phyloP scores from a whole-genome alignment of 2,113 vertebrate species.

The Crotophaga sulcirostris region DNA sequence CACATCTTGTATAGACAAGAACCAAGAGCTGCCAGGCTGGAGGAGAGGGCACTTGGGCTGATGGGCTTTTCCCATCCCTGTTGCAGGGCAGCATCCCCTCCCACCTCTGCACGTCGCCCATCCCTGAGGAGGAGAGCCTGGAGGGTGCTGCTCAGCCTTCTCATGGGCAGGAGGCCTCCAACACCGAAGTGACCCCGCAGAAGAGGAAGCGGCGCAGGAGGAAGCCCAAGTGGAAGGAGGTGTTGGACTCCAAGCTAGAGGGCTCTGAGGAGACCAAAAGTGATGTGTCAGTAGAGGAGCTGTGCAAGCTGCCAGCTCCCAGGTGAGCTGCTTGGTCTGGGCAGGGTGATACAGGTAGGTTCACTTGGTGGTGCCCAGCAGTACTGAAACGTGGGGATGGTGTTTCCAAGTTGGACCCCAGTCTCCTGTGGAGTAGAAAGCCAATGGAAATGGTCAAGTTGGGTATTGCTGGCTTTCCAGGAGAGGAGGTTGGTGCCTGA shows the following conservation, averaged over 20 bases:
- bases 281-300: slow-evolving; percentile 54
- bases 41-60: neutral
- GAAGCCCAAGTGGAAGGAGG: slow-evolving; percentile 69
- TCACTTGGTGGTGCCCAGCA: neutral
- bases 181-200: neutral
- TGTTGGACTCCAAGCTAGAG: slow-evolving; percentile 71
- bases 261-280: slow-evolving; percentile 69
- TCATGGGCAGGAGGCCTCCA: neutral
- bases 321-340: slow-evolving; percentile 63
- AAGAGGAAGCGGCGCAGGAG: slow-evolving; percentile 80
- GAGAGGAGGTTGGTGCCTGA: neutral
- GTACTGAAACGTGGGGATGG: neutral
- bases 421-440: neutral
- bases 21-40: neutral
- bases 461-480: neutral
- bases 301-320: neutral
- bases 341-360: neutral
- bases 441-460: neutral
- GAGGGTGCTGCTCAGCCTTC: neutral
- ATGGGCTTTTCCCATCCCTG: neutral
- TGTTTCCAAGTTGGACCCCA: neutral
- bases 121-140: slow-evolving; percentile 63
- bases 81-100: slow-evolving; percentile 76
- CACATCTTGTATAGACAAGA: fast-evolving
- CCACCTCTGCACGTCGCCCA: slow-evolving; percentile 84